A percentile compares a stretch with the other conserved stretches of the same genome.
These are phyloP conservation scores for Clarias pachynema DNA, from an alignment of 2,797 vertebrate genomes.

Conservation along the genomic window DNA sequence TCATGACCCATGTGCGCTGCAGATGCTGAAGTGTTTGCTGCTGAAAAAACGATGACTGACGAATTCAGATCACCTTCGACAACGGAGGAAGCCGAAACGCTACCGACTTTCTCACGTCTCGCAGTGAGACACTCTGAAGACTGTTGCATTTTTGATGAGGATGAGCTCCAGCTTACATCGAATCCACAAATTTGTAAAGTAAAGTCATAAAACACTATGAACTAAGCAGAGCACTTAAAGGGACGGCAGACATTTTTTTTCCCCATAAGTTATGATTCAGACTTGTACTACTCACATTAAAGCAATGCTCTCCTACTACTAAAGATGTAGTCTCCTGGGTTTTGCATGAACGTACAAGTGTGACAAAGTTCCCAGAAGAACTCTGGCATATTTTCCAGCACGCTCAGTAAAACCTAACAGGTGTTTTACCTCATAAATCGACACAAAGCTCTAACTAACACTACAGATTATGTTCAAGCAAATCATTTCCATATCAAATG, in stretches of 20 bases:
- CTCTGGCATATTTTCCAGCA: too few relatives aligned
- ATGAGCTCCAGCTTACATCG: background rate
- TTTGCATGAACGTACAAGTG: too few relatives aligned
- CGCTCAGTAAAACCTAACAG: too few relatives aligned
- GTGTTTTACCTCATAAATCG: too few relatives aligned
- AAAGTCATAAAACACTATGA: background rate
- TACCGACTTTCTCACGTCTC: background rate
- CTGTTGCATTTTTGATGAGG: background rate
- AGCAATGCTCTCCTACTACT: background rate
- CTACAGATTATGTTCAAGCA: too few relatives aligned
- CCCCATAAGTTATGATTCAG: background rate
- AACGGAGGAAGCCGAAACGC: too few relatives aligned
- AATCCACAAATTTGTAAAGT: background rate
- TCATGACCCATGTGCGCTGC: constrained; percentile 6
- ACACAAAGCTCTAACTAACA: too few relatives aligned
- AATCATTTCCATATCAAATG: too few relatives aligned
- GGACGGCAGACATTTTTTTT: background rate
- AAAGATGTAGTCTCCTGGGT: background rate
- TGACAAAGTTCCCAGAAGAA: too few relatives aligned
- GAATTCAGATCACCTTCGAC: background rate
- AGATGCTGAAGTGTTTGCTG: constrained; percentile 18
- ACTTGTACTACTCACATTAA: background rate
- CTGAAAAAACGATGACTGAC: background rate
- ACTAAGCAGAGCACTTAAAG: background rate
- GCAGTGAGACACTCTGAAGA: background rate